Base-by-base conservation (phyloP, 2,113 vertebrate genomes). In the Petroica traversi region DNA sequence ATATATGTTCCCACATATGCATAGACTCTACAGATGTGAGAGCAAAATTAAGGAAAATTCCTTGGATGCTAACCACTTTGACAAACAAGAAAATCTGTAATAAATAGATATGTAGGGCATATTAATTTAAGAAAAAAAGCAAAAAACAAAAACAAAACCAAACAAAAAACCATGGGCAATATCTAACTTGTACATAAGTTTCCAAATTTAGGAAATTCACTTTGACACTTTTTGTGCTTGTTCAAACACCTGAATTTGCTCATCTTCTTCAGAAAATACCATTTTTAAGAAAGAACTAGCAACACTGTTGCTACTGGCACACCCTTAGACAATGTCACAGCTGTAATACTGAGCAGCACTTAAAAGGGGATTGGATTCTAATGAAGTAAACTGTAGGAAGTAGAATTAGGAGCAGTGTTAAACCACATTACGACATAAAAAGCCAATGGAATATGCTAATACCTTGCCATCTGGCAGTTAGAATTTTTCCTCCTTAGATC, bases 351-450 rank as follows among this genome's bases (percentile, higher is more conserved):
- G 33, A 85, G 40, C 22, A 84, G 10, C n/a, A 34, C 8, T 55
- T 52, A 62, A 28, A 78, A 55, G 19, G 14, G 14, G 5, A 48
- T 59, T 49, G 11, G 40, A 48, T 48, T 86, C 38, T 74, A 74
- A 93, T 78, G 40, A 91, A 81, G 72, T 51, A 77, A 93, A 88
- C 33, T 45, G 8, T 74, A 63, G 26, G 43, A 89, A 80, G 51
- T n/a, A 89, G 28, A 86, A 88, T 74, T 74, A 93, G n/a, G 26
- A 93, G 26, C 20, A 69, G 12, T 59, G 20, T 77, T 80, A 86
- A 88, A 5, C 7, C 52, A 63, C n/a, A 84, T 84, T 63, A 85
- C 64, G 45, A 57, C 61, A 89, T 41, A 72, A 92, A 93, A 72
- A 66, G 5, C 3, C 45, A 29, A 52, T 57, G 33, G 62, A 91